Percentiles rank a stretch among this genome's conserved stretches.
phyloP scores from a whole-genome alignment of 2,113 vertebrate genomes.

The Hippocampus comes region DNA sequence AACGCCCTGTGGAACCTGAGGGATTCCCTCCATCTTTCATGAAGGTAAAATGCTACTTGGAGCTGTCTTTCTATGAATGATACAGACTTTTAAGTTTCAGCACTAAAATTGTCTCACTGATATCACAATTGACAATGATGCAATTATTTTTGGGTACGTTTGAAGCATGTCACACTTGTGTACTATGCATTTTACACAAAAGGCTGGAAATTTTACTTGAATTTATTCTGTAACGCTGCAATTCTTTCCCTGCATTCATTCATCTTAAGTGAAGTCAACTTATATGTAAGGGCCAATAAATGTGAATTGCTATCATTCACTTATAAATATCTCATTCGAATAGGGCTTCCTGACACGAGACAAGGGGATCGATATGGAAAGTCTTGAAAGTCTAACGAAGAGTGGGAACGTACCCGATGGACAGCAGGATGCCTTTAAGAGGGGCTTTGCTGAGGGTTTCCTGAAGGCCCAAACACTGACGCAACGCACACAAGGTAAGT shows the following conservation, averaged over 20 bases:
- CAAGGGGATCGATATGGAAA: conserved; percentile 82
- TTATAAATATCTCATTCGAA: neutral
- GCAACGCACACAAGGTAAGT: conserved; percentile 86
- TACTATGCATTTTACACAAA: too few relatives aligned
- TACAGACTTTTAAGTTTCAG: neutral
- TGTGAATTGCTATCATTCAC: neutral
- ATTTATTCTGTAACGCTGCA: too few relatives aligned
- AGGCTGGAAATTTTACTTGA: too few relatives aligned
- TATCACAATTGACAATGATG: neutral
- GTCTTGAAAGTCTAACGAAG: conserved; percentile 83
- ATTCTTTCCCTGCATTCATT: neutral
- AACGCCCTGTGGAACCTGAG: conserved; percentile 76
- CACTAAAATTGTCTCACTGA: neutral
- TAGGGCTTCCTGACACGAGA: conserved; percentile 87
- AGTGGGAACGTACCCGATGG: conserved; percentile 86
- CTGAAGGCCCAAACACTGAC: conserved; percentile 89
- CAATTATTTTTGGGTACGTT: neutral
- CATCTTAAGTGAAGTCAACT: neutral
- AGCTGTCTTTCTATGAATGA: too few relatives aligned
- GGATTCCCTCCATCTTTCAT: conserved; percentile 83
- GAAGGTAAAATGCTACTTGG: conserved; percentile 73
- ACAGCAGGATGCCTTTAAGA: conserved; percentile 93
- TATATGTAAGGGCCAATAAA: neutral
- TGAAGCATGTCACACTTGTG: neutral
- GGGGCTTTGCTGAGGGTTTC: conserved; percentile 94